Evolutionary conservation across 2,113 vertebrate genomes (phyloP).

Genomic region (Podiceps cristatus): DNA sequence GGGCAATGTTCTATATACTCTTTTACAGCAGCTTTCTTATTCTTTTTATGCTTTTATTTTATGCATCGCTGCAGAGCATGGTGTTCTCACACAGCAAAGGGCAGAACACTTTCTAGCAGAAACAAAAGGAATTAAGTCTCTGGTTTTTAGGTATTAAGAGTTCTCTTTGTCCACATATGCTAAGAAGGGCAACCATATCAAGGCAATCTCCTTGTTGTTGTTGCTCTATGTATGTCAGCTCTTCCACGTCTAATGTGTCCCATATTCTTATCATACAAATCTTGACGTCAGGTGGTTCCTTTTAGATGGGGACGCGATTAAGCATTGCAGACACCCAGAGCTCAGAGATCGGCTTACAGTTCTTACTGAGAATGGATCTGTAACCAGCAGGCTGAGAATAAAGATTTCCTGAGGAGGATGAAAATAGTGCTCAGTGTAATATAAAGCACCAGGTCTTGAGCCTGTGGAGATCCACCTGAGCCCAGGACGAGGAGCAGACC

Average conservation of each 20-base stretch:
- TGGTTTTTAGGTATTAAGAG: background rate
- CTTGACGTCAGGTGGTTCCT: constrained; percentile 60
- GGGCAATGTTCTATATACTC: background rate
- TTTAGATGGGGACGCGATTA: constrained; percentile 49
- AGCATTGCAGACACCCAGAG: background rate
- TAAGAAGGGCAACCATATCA: background rate
- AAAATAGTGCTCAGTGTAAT: background rate
- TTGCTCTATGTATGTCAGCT: constrained; percentile 18
- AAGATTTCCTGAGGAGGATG: constrained; percentile 18
- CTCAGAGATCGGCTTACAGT: constrained; percentile 24
- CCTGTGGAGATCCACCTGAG: background rate
- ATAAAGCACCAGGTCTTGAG: background rate
- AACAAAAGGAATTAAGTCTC: background rate
- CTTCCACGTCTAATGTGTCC: constrained; percentile 63
- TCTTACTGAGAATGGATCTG: background rate
- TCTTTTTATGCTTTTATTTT: background rate
- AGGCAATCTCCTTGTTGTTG: constrained; percentile 14
- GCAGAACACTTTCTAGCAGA: background rate
- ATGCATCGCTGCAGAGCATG: background rate
- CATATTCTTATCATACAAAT: constrained; percentile 55
- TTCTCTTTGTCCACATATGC: background rate
- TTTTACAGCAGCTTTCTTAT: background rate
- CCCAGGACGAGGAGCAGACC: background rate
- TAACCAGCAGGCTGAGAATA: background rate
- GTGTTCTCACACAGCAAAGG: background rate